Conservation (phyloP, 1,140 invertebrate species). For the Heterodera carotae region DNA sequence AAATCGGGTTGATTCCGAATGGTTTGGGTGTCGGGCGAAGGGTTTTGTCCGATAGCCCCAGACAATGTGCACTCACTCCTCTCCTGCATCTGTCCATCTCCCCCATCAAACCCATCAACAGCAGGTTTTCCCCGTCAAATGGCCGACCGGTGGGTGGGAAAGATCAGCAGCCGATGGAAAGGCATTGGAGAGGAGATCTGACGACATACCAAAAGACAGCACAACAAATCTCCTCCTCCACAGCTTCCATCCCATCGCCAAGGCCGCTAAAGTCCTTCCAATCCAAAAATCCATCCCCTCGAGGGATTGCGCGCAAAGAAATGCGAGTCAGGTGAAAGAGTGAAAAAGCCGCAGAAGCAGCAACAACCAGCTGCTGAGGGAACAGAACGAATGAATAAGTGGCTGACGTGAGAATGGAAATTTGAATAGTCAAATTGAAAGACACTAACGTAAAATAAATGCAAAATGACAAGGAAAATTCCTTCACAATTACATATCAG, state of each 20-base stretch:
- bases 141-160: conserved; percentile 24
- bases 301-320: background rate
- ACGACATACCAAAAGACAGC: background rate
- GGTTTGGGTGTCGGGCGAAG: background rate
- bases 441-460: too few relatives aligned
- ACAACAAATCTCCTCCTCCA: background rate
- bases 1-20: background rate
- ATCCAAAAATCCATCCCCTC: conserved; percentile 2
- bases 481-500: too few relatives aligned
- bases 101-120: background rate
- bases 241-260: background rate
- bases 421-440: too few relatives aligned
- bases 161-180: background rate
- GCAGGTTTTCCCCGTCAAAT: conserved; percentile 14
- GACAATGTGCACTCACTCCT: background rate
- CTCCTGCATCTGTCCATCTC: background rate
- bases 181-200: background rate
- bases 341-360: background rate
- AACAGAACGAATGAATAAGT: background rate
- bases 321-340: background rate
- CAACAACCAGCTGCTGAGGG: background rate
- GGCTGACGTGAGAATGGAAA: too few relatives aligned
- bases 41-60: background rate
- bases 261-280: background rate
- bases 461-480: too few relatives aligned